Conservation (phyloP, 1,140 invertebrate genomes). For the Melipona quadrifasciata region DNA sequence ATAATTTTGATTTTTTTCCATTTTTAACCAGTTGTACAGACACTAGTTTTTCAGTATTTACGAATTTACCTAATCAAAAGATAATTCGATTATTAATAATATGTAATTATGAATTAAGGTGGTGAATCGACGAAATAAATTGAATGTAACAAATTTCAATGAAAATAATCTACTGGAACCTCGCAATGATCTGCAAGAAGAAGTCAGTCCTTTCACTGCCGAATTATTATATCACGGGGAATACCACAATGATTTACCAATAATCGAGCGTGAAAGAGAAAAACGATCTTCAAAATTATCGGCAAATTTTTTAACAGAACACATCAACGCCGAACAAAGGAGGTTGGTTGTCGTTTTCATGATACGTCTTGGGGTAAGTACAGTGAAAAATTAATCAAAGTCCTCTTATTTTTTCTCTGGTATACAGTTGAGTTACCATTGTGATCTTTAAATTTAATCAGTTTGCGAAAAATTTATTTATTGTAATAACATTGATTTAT, state of each 20-base stretch:
- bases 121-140: not conserved
- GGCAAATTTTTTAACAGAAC: conserved; percentile 28
- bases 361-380: conserved; percentile 55
- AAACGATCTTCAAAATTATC: conserved; percentile 26
- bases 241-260: not conserved
- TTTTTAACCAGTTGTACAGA: not conserved
- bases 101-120: not conserved
- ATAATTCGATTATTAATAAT: too few species aligned
- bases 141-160: accelerated
- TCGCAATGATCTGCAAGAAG: accelerated
- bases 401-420: too few species aligned
- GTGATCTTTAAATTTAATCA: not conserved
- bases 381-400: too few species aligned
- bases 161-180: not conserved
- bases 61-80: too few species aligned
- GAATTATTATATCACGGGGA: not conserved
- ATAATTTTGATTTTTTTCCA: not conserved
- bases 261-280: conserved; percentile 32
- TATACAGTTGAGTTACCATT: too few species aligned
- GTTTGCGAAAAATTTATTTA: too few species aligned
- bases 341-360: conserved; percentile 62
- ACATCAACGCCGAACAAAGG: conserved; percentile 61
- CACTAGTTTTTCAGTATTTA: too few species aligned
- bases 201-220: accelerated
- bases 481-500: too few species aligned